Conservation (phyloP, 1,140 invertebrate species). For the Habropoda laboriosa region DNA sequence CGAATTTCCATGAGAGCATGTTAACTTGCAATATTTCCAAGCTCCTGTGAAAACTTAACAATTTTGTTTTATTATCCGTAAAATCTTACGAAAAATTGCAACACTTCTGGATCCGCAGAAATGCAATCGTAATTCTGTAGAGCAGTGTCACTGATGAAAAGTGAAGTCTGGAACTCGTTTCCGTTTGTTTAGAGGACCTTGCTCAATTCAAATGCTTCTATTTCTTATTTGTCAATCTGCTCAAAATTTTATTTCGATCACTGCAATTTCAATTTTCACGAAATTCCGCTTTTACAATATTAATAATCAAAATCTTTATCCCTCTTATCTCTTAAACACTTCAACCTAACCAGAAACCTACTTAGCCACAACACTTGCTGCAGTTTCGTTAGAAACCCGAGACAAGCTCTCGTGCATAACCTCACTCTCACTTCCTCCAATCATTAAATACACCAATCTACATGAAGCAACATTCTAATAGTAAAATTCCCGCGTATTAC, state of each 20-base stretch:
- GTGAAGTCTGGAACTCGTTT: too few species aligned
- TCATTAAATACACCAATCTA: neutral
- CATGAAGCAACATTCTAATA: neutral
- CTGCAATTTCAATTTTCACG: neutral
- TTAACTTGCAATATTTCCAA: too few species aligned
- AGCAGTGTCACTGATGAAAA: too few species aligned
- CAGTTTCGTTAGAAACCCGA: neutral
- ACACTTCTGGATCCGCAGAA: too few species aligned
- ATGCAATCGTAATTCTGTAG: too few species aligned
- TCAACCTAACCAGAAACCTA: neutral
- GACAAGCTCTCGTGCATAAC: neutral
- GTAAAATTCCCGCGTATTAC: neutral
- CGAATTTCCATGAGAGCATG: too few species aligned
- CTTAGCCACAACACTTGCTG: neutral
- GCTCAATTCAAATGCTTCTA: too few species aligned
- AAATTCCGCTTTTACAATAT: neutral
- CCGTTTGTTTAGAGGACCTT: too few species aligned
- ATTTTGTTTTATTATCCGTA: too few species aligned
- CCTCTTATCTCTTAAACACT: neutral
- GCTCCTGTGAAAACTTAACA: too few species aligned
- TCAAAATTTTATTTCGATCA: neutral
- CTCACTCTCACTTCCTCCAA: constrained; percentile 8
- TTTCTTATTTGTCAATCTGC: too few species aligned
- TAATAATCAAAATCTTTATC: neutral
- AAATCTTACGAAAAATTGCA: too few species aligned